Evolutionary conservation across 2,888 invertebrate species (phyloP), one percentile per base, ranked within the genome.

Genomic region (Clunio marinus): DNA sequence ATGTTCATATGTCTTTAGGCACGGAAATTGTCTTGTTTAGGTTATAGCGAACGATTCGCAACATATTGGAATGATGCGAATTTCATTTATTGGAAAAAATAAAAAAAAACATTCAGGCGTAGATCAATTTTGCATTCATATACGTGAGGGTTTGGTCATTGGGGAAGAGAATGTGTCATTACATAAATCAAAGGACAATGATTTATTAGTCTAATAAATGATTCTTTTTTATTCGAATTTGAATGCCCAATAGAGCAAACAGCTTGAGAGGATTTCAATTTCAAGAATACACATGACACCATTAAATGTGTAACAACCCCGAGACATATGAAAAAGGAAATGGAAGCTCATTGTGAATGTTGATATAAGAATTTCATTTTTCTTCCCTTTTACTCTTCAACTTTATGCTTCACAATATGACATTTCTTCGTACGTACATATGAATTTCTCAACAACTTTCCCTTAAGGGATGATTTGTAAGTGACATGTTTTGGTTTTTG

Each of bases 311-410:
- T 17, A 51, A 10, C 17, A 51, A n/a, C 2, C 4, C 51, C 20
- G 51, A 51, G 51, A 22, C 4, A 51, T 51, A 3, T 22, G 17
- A 15, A 32, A 32, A 32, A 17, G 17, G 51, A 22, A 22, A 22
- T 51, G 17, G 22, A 51, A 51, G 3, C 51, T 51, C 51, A 51
- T 51, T 51, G 51, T 17, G n/a, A n/a, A 51, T 51, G 51, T 51
- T 51, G 51, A 51, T 51, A 17, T 22, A 51, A 51, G 3, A 51
- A 32, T 32, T 32, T n/a, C n/a, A n/a, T n/a, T n/a, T n/a, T n/a
- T n/a, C n/a, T n/a, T n/a, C n/a, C n/a, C n/a, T n/a, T n/a, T n/a
- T n/a, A n/a, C n/a, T n/a, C n/a, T n/a, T n/a, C n/a, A n/a, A n/a
- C n/a, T n/a, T n/a, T n/a, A n/a, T n/a, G n/a, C n/a, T n/a, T n/a